Base-by-base conservation (phyloP, 2,888 invertebrate genomes). In the Erebia palarica region DNA sequence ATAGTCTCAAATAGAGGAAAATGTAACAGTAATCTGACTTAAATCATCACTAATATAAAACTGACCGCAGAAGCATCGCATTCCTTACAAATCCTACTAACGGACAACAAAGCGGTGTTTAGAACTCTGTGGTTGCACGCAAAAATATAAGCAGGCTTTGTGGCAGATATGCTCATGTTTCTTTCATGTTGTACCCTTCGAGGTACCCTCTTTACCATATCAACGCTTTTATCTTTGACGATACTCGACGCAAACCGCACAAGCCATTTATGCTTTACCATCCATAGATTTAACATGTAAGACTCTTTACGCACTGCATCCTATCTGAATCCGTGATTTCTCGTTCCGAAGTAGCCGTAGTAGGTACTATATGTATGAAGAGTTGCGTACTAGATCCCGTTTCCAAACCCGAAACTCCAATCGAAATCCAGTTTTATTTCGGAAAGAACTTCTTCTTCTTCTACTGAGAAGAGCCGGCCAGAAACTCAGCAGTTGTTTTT, bases 31-130 rank as follows among this genome's bases (percentile, higher is more conserved):
- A 61, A 70, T 63, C 68, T 65, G 63, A 70, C 73, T 69, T 73
- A 69, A 73, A n/a, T n/a, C 69, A 66, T 69, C 75, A 69, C 75
- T 73, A 72, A 74, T 67, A 47, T 65, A 69, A 60, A 63, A 71
- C 66, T 49, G 21, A 72, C 73, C 74, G 65, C 74, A 71, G 59
- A 69, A 75, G 51, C 71, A 73, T 71, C 69, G 69, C 69, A 76
- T 76, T 76, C 77, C 75, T 75, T 76, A 78, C 79, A 80, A 82
- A 82, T 80, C 79, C 84, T 85, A 47, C 82, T 77, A 79, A 75
- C 74, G 79, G 79, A 81, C 82, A 84, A 82, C 83, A 83, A 84
- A 82, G 79, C 77, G 77, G 79, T 75, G 79, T 80, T 82, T 79
- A 82, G 80, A 80, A 80, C 79, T 78, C 71, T 84, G 86, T 75